phyloP scores from a whole-genome alignment of 2,888 invertebrate genomes.

The Torymus aiolomorphi region DNA sequence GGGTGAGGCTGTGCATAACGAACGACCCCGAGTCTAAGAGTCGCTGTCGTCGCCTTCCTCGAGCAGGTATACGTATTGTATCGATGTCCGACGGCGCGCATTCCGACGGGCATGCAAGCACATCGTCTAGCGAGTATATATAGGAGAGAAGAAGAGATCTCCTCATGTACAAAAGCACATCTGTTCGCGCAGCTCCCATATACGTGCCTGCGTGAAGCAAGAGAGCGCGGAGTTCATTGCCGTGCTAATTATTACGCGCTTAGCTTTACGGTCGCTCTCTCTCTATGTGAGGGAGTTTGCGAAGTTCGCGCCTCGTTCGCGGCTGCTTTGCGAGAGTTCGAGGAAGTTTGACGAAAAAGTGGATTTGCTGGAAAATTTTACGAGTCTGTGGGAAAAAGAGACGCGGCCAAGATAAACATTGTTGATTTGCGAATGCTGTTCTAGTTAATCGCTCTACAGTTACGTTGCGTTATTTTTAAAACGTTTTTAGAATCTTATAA shows the following conservation, averaged over 20 bases:
- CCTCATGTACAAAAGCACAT: neutral
- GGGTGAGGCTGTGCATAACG: too few relatives aligned
- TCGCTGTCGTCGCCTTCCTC: too few relatives aligned
- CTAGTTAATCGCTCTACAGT: neutral
- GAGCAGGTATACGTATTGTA: too few relatives aligned
- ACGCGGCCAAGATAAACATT: slow-evolving; percentile 9
- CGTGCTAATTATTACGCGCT: slow-evolving; percentile 65
- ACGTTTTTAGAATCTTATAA: slow-evolving; percentile 1
- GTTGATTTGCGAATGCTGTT: neutral
- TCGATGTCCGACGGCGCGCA: too few relatives aligned
- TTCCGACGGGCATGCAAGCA: too few relatives aligned
- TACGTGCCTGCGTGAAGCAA: slow-evolving; percentile 30
- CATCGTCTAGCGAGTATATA: too few relatives aligned
- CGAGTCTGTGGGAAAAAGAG: neutral
- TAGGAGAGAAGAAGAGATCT: too few relatives aligned
- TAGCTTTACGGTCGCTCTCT: slow-evolving; percentile 59
- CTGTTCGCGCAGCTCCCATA: neutral
- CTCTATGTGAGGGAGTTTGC: slow-evolving; percentile 24
- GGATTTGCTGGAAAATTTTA: slow-evolving; percentile 16
- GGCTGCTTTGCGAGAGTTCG: slow-evolving; percentile 53
- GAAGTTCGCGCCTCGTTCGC: slow-evolving; percentile 25
- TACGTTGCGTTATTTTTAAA: neutral
- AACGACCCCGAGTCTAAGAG: too few relatives aligned
- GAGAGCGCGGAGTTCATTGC: slow-evolving; percentile 60
- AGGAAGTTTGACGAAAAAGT: slow-evolving; percentile 58